Evolutionary conservation across 2,888 invertebrate genomes (phyloP).

Genomic region (Hipparchia semele): DNA sequence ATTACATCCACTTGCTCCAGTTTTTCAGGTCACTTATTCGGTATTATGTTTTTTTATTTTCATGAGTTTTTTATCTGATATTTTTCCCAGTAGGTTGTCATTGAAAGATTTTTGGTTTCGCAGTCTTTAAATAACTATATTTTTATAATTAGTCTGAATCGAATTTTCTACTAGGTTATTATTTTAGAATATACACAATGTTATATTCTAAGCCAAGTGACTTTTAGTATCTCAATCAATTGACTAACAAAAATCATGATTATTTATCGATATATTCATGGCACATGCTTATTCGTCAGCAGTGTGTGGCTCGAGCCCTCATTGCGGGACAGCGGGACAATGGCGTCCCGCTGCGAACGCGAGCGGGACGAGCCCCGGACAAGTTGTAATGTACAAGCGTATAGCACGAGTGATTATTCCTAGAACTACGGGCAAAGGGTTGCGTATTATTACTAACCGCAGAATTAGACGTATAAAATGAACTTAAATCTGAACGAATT

Average conservation of each 20-base stretch:
- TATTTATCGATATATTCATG: conserved; percentile 34
- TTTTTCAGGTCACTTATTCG: no score
- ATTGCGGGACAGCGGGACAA: conserved; percentile 69
- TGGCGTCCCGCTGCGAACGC: conserved; percentile 64
- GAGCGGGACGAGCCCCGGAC: conserved; percentile 32
- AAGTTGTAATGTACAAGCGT: conserved; percentile 22
- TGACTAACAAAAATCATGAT: neutral
- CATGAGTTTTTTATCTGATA: no score
- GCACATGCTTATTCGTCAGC: conserved; percentile 38
- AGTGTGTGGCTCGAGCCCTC: conserved; percentile 67
- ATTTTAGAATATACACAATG: no score
- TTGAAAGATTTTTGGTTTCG: no score
- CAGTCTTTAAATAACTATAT: no score
- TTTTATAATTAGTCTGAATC: no score
- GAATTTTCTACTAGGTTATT: no score
- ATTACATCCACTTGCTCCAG: no score
- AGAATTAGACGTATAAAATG: neutral
- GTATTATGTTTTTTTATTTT: no score
- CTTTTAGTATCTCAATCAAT: neutral
- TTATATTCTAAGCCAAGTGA: no score
- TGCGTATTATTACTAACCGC: conserved; percentile 5
- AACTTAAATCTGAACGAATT: no score
- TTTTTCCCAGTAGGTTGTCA: no score
- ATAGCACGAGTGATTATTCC: conserved; percentile 34
- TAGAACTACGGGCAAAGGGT: conserved; percentile 26